Evolutionary conservation across 2,888 invertebrate genomes (phyloP).

Genomic region (Boloria selene): DNA sequence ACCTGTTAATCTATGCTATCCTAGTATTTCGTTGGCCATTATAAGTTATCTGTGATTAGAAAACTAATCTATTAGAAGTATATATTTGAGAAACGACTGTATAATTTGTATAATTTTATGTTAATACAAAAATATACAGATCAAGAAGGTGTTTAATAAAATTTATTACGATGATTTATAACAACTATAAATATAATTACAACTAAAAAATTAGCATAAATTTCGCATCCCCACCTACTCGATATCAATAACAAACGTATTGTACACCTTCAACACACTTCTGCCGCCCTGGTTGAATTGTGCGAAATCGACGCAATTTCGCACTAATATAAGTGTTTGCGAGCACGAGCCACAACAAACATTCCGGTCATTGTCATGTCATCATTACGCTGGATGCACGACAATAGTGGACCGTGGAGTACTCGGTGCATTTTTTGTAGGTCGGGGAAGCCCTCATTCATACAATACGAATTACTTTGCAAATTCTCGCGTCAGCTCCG

Average conservation of each 20-base stretch:
- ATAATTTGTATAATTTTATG: neutral
- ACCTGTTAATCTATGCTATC: conserved; percentile 45
- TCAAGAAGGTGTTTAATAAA: neutral
- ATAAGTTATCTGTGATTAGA: conserved; percentile 37
- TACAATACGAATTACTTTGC: conserved; percentile 56
- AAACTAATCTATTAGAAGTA: conserved; percentile 18
- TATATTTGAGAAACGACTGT: neutral
- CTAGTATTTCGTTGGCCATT: conserved; percentile 47
- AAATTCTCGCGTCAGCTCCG: conserved; percentile 58
- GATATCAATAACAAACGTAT: conserved; percentile 42
- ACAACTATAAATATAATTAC: no score
- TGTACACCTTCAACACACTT: conserved; percentile 52
- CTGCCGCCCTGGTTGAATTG: conserved; percentile 75
- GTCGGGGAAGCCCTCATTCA: conserved; percentile 72
- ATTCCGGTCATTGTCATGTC: conserved; percentile 69
- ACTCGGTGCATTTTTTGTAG: conserved; percentile 64
- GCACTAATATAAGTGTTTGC: conserved; percentile 55
- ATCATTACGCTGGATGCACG: conserved; percentile 70
- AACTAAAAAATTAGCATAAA: neutral
- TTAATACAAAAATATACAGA: neutral
- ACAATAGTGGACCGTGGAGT: conserved; percentile 65
- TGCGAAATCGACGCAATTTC: conserved; percentile 79
- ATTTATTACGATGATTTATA: neutral
- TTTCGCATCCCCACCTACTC: neutral
- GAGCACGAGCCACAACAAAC: conserved; percentile 63